Conservation (phyloP, 2,888 invertebrate species). For the Tenthredo mesomela region DNA sequence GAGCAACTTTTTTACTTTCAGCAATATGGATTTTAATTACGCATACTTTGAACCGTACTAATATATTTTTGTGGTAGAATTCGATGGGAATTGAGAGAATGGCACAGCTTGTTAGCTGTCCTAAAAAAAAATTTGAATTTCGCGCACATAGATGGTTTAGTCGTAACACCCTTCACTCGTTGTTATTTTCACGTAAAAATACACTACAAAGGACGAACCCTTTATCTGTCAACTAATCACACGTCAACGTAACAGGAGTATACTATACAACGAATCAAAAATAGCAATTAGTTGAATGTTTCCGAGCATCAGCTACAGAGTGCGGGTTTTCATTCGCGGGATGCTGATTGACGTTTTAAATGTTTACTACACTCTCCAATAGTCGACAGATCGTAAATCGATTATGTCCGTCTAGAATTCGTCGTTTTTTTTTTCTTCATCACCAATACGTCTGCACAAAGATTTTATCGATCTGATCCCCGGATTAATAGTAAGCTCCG, state of each 20-base stretch:
- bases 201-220: background rate
- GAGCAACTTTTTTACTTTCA: no score
- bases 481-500: background rate
- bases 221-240: background rate
- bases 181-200: background rate
- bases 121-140: background rate
- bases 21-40: no score
- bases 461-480: background rate
- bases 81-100: background rate
- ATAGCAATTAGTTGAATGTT: background rate
- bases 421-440: background rate
- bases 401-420: background rate
- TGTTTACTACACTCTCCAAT: background rate
- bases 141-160: background rate
- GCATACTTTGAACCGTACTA: no score
- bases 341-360: background rate
- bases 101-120: background rate
- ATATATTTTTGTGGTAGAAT: background rate
- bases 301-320: background rate
- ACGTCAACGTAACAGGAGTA: background rate
- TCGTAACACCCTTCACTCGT: background rate
- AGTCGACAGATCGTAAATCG: background rate
- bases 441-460: background rate
- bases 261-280: background rate
- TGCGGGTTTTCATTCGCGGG: background rate